Conservation (phyloP, 2,888 invertebrate genomes). For the Lycaena phlaeas region DNA sequence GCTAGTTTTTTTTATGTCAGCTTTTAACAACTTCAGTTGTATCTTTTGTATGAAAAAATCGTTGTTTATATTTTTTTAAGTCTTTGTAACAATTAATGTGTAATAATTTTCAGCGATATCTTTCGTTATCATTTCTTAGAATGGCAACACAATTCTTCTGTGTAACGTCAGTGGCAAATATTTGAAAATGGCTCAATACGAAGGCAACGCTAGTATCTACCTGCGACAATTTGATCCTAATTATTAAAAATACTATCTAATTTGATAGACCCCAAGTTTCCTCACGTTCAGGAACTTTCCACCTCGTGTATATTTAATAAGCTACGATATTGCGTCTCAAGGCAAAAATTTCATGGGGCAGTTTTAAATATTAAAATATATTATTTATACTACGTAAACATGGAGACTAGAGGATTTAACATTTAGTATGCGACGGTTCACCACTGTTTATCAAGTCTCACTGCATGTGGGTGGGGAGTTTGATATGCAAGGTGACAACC, state of each 20-base stretch:
- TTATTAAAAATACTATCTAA: slow-evolving; percentile 1
- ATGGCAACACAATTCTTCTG: too few relatives aligned
- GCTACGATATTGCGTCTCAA: neutral
- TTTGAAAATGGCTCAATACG: neutral
- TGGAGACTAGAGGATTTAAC: slow-evolving; percentile 5
- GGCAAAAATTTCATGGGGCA: neutral
- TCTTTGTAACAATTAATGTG: too few relatives aligned
- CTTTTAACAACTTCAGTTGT: too few relatives aligned
- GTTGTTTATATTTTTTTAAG: too few relatives aligned
- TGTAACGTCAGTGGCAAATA: neutral
- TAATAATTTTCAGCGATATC: too few relatives aligned
- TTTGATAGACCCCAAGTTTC: neutral
- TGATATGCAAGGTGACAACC: too few relatives aligned
- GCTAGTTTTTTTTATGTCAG: too few relatives aligned
- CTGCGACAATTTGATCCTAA: neutral
- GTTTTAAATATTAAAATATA: neutral
- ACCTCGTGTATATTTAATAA: neutral
- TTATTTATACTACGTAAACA: neutral
- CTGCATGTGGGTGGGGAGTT: too few relatives aligned
- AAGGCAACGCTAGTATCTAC: neutral
- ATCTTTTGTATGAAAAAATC: too few relatives aligned
- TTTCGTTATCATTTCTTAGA: too few relatives aligned
- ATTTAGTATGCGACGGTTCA: neutral
- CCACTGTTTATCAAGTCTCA: neutral
- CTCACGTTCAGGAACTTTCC: neutral